phyloP scores from a whole-genome alignment of 1,140 invertebrate species.

The Penaeus japonicus region DNA sequence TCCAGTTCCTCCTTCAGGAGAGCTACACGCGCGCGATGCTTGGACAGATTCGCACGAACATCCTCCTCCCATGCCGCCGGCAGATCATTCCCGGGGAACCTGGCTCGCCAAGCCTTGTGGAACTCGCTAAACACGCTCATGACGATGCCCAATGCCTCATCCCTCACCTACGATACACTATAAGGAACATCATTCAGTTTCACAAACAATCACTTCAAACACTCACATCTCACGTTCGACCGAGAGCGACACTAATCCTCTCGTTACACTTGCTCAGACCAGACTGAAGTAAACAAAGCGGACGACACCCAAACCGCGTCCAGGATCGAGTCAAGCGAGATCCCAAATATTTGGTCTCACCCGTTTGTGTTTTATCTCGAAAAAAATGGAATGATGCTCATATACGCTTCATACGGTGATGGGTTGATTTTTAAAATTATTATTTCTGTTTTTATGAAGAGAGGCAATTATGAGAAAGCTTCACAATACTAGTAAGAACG shows the following conservation, averaged over 20 bases:
- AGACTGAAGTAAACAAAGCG: conserved; percentile 49
- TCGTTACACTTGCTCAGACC: conserved; percentile 1
- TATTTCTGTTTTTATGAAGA: too few relatives aligned
- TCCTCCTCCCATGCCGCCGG: conserved; percentile 90
- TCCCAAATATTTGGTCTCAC: neutral
- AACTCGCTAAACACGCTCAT: conserved; percentile 91
- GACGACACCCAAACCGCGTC: conserved; percentile 20
- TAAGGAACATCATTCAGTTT: conserved; percentile 12
- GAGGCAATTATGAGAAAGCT: too few relatives aligned
- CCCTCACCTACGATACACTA: conserved; percentile 40
- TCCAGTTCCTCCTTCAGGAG: conserved; percentile 83
- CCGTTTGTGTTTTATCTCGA: too few relatives aligned
- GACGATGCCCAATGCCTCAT: conserved; percentile 60
- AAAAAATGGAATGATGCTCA: neutral
- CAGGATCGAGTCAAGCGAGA: conserved; percentile 28
- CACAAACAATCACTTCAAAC: conserved; percentile 20
- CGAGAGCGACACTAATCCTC: neutral
- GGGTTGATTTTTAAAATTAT: too few relatives aligned
- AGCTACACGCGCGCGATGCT: conserved; percentile 80
- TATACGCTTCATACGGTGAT: too few relatives aligned
- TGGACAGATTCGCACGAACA: conserved; percentile 84
- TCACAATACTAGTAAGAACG: too few relatives aligned
- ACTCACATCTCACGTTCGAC: conserved; percentile 38
- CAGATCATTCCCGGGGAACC: conserved; percentile 86
- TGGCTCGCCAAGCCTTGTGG: conserved; percentile 84